Base-by-base conservation (phyloP, 2,113 vertebrate species). In the Tauraco erythrolophus region DNA sequence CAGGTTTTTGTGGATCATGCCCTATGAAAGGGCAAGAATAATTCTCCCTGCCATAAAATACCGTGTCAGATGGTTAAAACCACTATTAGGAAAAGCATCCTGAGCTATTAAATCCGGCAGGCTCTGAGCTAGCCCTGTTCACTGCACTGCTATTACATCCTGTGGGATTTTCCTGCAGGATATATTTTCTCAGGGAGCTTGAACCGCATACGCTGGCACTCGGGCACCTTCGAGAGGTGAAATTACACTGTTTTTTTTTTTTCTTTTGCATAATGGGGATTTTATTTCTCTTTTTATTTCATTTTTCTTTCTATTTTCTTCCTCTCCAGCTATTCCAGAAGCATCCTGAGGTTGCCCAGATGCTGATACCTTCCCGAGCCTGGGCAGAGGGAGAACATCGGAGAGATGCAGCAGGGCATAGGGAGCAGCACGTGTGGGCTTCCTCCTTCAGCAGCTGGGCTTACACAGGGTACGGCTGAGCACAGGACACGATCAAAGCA, bases 141-240 rank as follows among this genome's bases (percentile, higher is more conserved):
- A 43, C 64, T 84, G 13, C 28, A 9, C 10, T 78, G 28, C 80
- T 82, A 5, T 41, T 80, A 14, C 41, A 27, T 62, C 41, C 64
- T 48, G 27, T 5, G 80, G 77, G 56, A 68, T 75, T 91, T 92
- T 69, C 69, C 72, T 37, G 35, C 41, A 28, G 57, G 78, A 14
- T n/a, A 6, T 6, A 18, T 30, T 41, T 87, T 72, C 71, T 69
- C 33, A 25, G 31, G 57, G 69, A 94, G 54, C 19, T 70, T 39
- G 31, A 33, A 25, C 70, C 0, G 0, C 2, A 2, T 19, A 9
- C 4, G 4, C 35, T 6, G 21, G 19, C 30, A 46, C 14, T 22
- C 0, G 3, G 41, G 54, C 57, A 53, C 2, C 57, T 17, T 22
- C 9, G 60, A 48, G 45, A 83, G 19, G 56, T 48, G 50, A 57